Evolutionary conservation across 2,797 vertebrate species (phyloP).

Genomic region (Decapterus maruadsi): DNA sequence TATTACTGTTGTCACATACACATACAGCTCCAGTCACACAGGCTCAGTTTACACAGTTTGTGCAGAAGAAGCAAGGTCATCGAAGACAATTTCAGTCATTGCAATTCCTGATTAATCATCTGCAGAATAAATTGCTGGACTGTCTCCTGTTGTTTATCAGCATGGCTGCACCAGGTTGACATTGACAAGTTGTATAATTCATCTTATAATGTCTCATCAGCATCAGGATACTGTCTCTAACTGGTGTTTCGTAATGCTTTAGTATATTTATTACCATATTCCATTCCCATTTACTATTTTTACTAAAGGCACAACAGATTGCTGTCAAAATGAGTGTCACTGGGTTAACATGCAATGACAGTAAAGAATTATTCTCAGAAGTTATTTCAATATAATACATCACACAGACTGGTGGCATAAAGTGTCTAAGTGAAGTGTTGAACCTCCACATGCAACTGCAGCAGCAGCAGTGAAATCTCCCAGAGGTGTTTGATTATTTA

Average conservation of each 20-base stretch:
- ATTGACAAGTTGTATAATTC: background rate
- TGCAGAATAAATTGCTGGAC: slow-evolving; percentile 1
- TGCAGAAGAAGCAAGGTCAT: slow-evolving; percentile 17
- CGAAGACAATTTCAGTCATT: background rate
- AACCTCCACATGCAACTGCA: too few relatives aligned
- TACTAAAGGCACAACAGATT: too few relatives aligned
- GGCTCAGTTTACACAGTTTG: background rate
- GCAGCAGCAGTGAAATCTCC: too few relatives aligned
- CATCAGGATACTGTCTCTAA: background rate
- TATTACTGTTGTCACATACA: slow-evolving; percentile 3
- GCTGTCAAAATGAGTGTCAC: too few relatives aligned
- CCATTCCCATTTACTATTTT: too few relatives aligned
- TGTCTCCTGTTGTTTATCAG: background rate
- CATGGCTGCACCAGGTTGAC: background rate
- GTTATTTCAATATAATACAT: background rate
- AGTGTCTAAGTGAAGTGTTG: too few relatives aligned
- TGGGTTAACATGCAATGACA: too few relatives aligned
- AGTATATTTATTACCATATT: too few relatives aligned
- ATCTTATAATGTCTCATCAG: background rate
- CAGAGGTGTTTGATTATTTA: too few relatives aligned
- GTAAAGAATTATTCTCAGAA: background rate
- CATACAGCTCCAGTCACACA: background rate
- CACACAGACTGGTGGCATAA: too few relatives aligned
- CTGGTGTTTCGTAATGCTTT: background rate
- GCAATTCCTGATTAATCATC: slow-evolving; percentile 8